These are phyloP conservation scores for Anguilla rostrata DNA, from an alignment of 2,113 vertebrate species.

Conservation along the genomic window DNA sequence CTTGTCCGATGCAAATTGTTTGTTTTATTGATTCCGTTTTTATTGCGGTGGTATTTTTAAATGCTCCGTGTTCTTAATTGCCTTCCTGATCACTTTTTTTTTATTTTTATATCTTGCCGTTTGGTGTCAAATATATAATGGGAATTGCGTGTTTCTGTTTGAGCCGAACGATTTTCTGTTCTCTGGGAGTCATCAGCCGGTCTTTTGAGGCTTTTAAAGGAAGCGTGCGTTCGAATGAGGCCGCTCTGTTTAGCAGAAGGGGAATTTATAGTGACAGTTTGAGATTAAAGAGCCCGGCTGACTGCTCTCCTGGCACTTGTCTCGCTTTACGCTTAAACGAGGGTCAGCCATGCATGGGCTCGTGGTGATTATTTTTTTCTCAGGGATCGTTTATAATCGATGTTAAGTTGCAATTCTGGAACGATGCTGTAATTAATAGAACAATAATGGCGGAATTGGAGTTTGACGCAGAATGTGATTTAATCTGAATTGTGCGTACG, in stretches of 20 bases:
- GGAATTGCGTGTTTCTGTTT: background rate
- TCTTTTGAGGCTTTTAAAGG: background rate
- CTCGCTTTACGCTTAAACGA: background rate
- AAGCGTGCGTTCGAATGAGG: background rate
- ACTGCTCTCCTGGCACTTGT: background rate
- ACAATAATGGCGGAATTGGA: too few species aligned
- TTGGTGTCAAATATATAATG: background rate
- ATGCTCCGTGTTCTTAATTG: background rate
- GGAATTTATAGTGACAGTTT: background rate
- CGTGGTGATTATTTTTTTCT: background rate
- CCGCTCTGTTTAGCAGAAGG: background rate
- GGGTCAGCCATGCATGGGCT: background rate
- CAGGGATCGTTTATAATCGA: background rate
- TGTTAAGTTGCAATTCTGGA: background rate
- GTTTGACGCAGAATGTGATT: too few species aligned
- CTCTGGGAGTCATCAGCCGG: background rate
- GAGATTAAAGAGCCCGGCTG: background rate
- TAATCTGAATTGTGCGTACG: too few species aligned
- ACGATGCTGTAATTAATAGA: too few species aligned
- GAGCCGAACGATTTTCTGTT: background rate
- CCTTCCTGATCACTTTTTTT: background rate
- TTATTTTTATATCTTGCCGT: background rate
- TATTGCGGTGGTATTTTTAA: background rate
- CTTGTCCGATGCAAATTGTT: background rate
- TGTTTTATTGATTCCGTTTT: background rate